These are phyloP conservation scores for Podiceps cristatus DNA, from an alignment of 2,113 vertebrate species.

Conservation along the genomic window DNA sequence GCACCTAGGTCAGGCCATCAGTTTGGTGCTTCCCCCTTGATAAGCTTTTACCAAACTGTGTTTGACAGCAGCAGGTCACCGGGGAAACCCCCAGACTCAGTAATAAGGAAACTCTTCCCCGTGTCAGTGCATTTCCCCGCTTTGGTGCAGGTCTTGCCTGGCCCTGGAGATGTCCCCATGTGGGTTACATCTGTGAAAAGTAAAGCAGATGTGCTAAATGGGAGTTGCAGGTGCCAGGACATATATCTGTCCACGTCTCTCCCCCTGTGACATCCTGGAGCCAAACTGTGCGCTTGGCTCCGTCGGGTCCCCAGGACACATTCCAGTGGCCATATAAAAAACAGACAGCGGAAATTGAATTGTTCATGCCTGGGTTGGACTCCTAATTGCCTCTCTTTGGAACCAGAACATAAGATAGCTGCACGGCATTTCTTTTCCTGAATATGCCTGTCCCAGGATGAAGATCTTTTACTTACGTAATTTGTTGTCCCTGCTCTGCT, in stretches of 20 bases:
- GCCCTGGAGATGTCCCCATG: neutral
- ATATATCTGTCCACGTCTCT: neutral
- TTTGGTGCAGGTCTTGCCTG: neutral
- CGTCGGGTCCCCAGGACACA: neutral
- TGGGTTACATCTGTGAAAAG: neutral
- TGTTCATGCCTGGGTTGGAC: neutral
- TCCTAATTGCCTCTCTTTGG: slow-evolving; percentile 23
- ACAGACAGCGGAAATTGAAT: neutral
- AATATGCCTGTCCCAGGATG: neutral
- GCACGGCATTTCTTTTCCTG: neutral
- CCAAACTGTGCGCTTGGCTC: neutral
- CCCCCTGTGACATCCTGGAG: neutral
- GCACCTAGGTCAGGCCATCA: neutral
- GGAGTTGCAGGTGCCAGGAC: neutral
- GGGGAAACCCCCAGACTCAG: neutral
- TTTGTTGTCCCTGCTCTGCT: neutral
- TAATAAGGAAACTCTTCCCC: neutral
- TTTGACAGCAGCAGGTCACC: neutral
- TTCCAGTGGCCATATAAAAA: neutral
- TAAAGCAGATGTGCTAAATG: neutral
- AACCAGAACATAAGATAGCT: neutral
- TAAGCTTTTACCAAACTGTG: neutral
- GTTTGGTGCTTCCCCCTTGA: neutral
- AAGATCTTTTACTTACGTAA: slow-evolving; percentile 2
- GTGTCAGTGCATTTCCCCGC: neutral